Base-by-base conservation (phyloP, 2,888 invertebrate genomes). In the Petrolisthes manimaculis region DNA sequence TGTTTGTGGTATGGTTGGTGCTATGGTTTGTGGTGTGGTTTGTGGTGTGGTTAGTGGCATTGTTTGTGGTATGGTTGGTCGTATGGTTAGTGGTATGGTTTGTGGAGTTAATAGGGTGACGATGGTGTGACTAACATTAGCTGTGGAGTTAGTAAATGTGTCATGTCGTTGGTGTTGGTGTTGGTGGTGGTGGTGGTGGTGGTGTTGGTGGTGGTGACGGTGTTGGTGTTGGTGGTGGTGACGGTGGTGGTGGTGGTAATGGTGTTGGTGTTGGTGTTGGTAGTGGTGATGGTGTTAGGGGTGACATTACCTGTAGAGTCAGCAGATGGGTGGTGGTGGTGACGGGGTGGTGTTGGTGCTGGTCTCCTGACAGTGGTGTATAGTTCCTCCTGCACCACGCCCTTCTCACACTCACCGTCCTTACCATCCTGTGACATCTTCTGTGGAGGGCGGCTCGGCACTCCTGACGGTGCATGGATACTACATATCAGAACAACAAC, bases 361-460 rank as follows among this genome's bases (percentile, higher is more conserved):
- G 87, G 87, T 24, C 87, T 78, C 55, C 87, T 83, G 67, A 87
- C 87, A 8, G 87, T 87, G 69, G 87, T 87, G 79, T 87, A 87
- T 9, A 84, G 69, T 21, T 87, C 87, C 56, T 87, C 87, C 56
- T 83, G 78, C n/a, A 83, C 83, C 55, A 77, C 69, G 24, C 67
- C 69, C 87, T 87, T 83, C 69, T 87, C 87, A 8, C 18, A n/a
- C 14, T 71, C 71, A 71, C 71, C n/a, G 51, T 18, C 74, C 61
- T 77, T 75, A 14, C 24, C 83, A 6, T 87, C 87, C 53, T 83
- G 87, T 18, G 83, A 56, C 51, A 75, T 80, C 87, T 87, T 87
- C 83, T 83, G 83, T 14, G 69, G 77, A 4, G 83, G 56, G 8
- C 79, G 83, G 71, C 83, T 83, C 37, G 87, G 56, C 6, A 83